Evolutionary conservation across 1,140 invertebrate species (phyloP), one percentile per base, ranked within the genome.

Genomic region (Chironomus striatipennis): DNA sequence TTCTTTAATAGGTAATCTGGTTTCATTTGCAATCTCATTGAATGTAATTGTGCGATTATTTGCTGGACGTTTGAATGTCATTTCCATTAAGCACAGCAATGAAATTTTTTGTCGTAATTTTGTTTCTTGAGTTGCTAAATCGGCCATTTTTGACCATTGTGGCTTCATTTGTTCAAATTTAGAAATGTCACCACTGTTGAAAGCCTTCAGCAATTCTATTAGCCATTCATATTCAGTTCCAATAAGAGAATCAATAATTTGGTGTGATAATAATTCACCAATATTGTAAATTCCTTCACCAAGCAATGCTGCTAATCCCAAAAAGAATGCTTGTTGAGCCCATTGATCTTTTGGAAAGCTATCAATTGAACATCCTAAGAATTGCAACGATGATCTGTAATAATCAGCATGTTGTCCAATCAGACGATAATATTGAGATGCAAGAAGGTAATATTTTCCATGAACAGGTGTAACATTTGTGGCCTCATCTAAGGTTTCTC

Each of bases 251-350:
- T 95, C 90, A 77, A 99, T 83, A 43, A 99, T 92, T 2, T 96
- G 95, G 87, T 99, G 97, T 20, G 95, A 94, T 42, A 98, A 81
- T 79, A 99, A 83, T 85, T 99, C 98, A 0, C 97, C 97, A 79
- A 99, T 91, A 83, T 99, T 99, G 82, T 98, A 99, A 17, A 99
- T 93, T 57, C 93, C 94, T 79, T 98, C 93, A 9, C 97, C 97
- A 0, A 98, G 82, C 10, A 99, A 86, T 0, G 97, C 97, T 9
- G 98, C 97, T 6, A 99, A 83, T 0, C 95, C 93, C 15, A 99
- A 86, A 78, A 95, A 92, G 81, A 97, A 95, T 0, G 97, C 97
- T 81, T 92, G 91, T 77, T 91, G 90, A 76, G 88, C 88, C 83
- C 93, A 91, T 80, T 90, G 89, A 77, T 88, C 87, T 10, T 78